A percentile compares a stretch with the other conserved stretches of the same genome.
Evolutionary conservation across 1,140 invertebrate species (phyloP).

Genomic region (Cyphomyrmex costatus): DNA sequence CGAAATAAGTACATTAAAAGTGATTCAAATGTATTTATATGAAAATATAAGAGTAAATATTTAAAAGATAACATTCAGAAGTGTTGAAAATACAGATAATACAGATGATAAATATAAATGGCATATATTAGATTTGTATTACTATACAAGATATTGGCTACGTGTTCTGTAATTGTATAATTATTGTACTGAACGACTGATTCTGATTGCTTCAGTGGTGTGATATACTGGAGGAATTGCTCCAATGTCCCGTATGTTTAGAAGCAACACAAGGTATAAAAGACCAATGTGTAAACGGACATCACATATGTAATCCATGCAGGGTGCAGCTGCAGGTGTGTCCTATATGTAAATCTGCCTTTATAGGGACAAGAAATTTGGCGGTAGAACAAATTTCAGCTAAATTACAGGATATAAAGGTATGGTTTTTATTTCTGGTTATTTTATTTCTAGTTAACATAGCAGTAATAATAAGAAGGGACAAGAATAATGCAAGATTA

Average conservation of each 20-base stretch:
- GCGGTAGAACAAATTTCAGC: conserved; percentile 70
- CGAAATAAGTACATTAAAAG: not conserved
- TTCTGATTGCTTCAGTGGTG: conserved; percentile 63
- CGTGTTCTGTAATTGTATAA: not conserved
- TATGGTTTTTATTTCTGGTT: conserved; percentile 27
- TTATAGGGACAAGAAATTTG: conserved; percentile 72
- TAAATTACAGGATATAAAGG: conserved; percentile 77
- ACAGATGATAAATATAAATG: not conserved
- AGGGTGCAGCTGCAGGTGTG: conserved; percentile 63
- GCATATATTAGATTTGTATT: not conserved
- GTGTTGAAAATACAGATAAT: not conserved
- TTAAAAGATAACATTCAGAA: not conserved
- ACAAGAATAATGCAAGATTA: not conserved
- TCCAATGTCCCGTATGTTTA: conserved; percentile 79
- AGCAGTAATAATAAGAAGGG: not conserved
- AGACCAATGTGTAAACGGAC: conserved; percentile 74
- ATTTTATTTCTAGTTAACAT: conserved; percentile 8
- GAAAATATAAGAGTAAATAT: not conserved
- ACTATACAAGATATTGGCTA: not conserved
- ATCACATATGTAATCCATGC: conserved; percentile 77
- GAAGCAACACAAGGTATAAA: conserved; percentile 62
- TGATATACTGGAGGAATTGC: conserved; percentile 72
- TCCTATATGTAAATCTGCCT: conserved; percentile 73
- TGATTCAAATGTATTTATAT: not conserved
- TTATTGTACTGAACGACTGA: not conserved